These are phyloP conservation scores for Crocidura indochinensis DNA, from an alignment of 2,797 vertebrate genomes.

Conservation along the genomic window DNA sequence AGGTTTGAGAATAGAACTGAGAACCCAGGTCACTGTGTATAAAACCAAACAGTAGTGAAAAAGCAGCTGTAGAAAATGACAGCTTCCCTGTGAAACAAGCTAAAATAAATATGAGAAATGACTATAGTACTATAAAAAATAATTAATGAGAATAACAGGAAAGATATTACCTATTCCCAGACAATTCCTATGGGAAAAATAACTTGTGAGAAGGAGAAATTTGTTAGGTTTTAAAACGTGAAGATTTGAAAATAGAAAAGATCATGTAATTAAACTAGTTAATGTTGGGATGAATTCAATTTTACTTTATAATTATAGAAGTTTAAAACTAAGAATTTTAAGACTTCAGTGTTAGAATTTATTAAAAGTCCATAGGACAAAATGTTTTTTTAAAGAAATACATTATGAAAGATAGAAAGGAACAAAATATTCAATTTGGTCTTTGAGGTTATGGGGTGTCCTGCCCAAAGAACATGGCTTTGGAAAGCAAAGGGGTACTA, in stretches of 20 bases:
- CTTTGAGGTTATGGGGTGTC: background rate
- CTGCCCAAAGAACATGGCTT: conserved; percentile 36
- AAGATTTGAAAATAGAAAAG: conserved; percentile 51
- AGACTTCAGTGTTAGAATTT: conserved; percentile 39
- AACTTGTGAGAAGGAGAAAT: conserved; percentile 15
- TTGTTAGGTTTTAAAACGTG: background rate
- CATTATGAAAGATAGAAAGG: background rate
- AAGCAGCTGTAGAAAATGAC: background rate
- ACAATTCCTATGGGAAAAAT: conserved; percentile 36
- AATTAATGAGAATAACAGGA: background rate
- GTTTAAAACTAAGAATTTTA: background rate
- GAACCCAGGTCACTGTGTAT: background rate
- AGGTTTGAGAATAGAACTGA: background rate
- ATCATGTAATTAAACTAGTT: conserved; percentile 5
- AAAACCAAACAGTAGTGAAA: background rate
- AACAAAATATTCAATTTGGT: background rate
- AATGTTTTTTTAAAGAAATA: background rate
- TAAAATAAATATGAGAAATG: background rate
- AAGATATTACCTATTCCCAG: background rate
- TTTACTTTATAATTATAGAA: conserved; percentile 16
- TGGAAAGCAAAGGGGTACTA: conserved; percentile 27
- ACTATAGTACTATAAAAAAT: background rate
- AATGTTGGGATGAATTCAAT: background rate
- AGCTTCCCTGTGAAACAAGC: background rate
- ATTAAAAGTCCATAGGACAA: conserved; percentile 36